These are phyloP conservation scores for Lottia scabra DNA, from an alignment of 2,888 invertebrate species.

Conservation along the genomic window DNA sequence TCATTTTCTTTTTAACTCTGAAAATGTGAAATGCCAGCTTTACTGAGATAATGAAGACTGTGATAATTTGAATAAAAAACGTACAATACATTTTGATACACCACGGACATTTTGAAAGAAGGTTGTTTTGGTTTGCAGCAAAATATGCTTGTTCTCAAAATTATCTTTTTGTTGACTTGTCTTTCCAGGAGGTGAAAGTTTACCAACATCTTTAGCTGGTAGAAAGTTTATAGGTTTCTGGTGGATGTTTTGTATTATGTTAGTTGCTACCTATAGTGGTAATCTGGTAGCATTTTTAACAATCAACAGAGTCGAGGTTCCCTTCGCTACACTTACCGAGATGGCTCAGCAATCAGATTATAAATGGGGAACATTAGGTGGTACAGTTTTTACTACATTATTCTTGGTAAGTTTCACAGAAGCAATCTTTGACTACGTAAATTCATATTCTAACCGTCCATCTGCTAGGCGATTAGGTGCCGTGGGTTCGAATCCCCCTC, in stretches of 20 bases:
- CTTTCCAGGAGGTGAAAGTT: slow-evolving; percentile 41
- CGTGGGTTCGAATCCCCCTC: too few species aligned
- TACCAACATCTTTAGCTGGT: slow-evolving; percentile 48
- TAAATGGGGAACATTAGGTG: slow-evolving; percentile 47
- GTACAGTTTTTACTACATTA: slow-evolving; percentile 36
- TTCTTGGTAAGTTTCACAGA: slow-evolving; percentile 39
- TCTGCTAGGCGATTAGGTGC: too few species aligned
- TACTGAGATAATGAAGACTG: too few species aligned
- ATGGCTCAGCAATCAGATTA: slow-evolving; percentile 44
- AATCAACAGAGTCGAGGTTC: slow-evolving; percentile 48
- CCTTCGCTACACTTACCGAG: slow-evolving; percentile 49
- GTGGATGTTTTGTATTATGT: slow-evolving; percentile 54
- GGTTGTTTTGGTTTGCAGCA: too few species aligned
- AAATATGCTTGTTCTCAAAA: too few species aligned
- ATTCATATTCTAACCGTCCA: too few species aligned
- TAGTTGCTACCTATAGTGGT: slow-evolving; percentile 61
- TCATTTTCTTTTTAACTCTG: too few species aligned
- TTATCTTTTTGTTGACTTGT: neutral
- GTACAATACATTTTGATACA: too few species aligned
- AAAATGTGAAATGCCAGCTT: too few species aligned
- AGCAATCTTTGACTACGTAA: too few species aligned
- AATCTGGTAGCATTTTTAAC: slow-evolving; percentile 64
- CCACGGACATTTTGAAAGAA: too few species aligned
- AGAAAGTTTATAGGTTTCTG: slow-evolving; percentile 52
- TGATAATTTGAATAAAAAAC: too few species aligned